Evolutionary conservation across 2,797 vertebrate species (phyloP).

Genomic region (Darevskia nairensis): DNA sequence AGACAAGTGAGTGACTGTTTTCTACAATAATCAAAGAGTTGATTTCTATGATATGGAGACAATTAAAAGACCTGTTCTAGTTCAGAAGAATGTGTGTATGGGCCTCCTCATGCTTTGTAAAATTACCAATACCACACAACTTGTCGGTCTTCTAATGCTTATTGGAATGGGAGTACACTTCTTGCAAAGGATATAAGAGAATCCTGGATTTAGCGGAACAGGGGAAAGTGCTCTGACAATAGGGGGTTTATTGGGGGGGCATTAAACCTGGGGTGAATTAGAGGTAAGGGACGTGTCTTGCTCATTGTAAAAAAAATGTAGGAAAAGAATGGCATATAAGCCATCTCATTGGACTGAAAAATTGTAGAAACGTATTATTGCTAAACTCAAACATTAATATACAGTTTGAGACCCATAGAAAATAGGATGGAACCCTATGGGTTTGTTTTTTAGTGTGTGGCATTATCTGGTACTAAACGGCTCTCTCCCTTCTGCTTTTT

Average conservation of each 20-base stretch:
- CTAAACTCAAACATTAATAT: not conserved
- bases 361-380: not conserved
- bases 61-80: not conserved
- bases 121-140: too few relatives aligned
- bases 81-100: not conserved
- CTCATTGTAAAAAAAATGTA: not conserved
- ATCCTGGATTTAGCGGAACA: not conserved
- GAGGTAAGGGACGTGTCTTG: not conserved
- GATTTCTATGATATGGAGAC: not conserved
- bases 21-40: not conserved
- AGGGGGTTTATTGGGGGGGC: too few relatives aligned
- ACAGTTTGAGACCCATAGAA: not conserved
- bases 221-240: too few relatives aligned
- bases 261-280: not conserved
- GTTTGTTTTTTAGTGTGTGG: not conserved
- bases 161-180: not conserved
- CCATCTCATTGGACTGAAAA: not conserved
- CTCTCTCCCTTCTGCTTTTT: conserved; percentile 45
- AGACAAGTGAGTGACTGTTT: conserved; percentile 80
- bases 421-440: not conserved
- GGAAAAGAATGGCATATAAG: not conserved
- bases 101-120: not conserved
- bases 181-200: not conserved
- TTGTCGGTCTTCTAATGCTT: too few relatives aligned
- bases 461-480: not conserved